These are phyloP conservation scores for Seriola dumerili DNA, from an alignment of 2,113 vertebrate genomes.

Conservation along the genomic window DNA sequence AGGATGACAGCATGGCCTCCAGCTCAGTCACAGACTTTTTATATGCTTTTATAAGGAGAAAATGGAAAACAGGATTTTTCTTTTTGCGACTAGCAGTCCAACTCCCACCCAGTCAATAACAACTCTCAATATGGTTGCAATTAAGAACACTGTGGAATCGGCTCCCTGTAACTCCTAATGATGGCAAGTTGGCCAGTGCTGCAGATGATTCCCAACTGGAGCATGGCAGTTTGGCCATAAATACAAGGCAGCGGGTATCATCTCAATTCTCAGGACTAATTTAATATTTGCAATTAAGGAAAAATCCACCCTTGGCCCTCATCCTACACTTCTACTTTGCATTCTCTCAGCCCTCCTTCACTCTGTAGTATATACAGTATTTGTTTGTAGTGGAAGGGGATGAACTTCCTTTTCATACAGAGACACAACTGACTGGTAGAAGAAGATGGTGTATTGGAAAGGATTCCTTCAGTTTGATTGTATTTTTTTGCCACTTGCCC, in stretches of 20 bases:
- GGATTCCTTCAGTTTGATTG: slow-evolving; percentile 9
- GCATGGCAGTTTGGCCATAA: slow-evolving; percentile 47
- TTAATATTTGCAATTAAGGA: slow-evolving; percentile 57
- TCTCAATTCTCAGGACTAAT: slow-evolving; percentile 47
- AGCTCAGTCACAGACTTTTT: slow-evolving; percentile 81
- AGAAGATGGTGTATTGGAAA: slow-evolving; percentile 45
- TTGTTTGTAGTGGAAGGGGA: slow-evolving; percentile 42
- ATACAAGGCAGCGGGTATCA: slow-evolving; percentile 53
- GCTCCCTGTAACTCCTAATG: slow-evolving; percentile 78
- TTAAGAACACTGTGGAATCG: slow-evolving; percentile 75
- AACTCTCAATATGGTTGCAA: slow-evolving; percentile 78
- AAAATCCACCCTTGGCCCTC: slow-evolving; percentile 29
- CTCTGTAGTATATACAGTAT: slow-evolving; percentile 3
- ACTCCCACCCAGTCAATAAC: slow-evolving; percentile 79
- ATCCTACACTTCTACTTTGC: slow-evolving; percentile 10
- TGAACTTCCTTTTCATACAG: background rate
- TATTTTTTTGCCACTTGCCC: slow-evolving; percentile 9
- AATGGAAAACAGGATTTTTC: slow-evolving; percentile 79
- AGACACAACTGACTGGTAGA: slow-evolving; percentile 21
- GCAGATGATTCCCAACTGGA: slow-evolving; percentile 65
- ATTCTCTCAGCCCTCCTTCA: slow-evolving; percentile 9
- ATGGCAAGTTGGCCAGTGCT: slow-evolving; percentile 70
- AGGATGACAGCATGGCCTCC: slow-evolving; percentile 81
- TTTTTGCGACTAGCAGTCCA: slow-evolving; percentile 60
- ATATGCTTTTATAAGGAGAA: slow-evolving; percentile 80